Base-by-base conservation (phyloP, 2,797 vertebrate genomes). In the Oryzias sinensis region DNA sequence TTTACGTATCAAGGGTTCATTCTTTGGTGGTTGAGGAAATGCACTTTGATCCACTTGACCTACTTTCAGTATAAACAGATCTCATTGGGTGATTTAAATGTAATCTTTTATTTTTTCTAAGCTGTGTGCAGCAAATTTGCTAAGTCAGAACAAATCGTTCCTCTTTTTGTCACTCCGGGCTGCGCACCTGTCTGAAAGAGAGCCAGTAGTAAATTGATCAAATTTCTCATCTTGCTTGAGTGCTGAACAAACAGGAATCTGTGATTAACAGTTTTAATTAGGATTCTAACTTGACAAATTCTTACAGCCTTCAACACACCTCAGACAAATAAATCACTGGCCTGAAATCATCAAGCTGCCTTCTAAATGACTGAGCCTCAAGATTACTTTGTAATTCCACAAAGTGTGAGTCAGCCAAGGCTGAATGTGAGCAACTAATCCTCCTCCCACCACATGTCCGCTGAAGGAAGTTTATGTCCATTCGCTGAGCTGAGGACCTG, bases 221-320 rank as follows among this genome's bases (percentile, higher is more conserved):
- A 91, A 93, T 92, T 94, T 94, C 93, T 94, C 93, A 93, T 93
- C 91, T 94, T 91, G 86, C 63, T 80, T 59, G 8, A 92, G 92
- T 93, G 93, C 94, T 95, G 93, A 94, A 92, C 92, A 90, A 87
- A 93, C 92, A 94, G 92, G 90, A 92, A 92, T 89, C 71, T 87
- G 82, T 92, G 93, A 92, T 92, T 92, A 92, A 92, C 89, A 90
- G 90, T 92, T 93, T 94, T 94, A 94, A 95, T 96, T 95, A 94
- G 93, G 94, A 91, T 90, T 91, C 89, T 86, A 90, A 90, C 85
- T 88, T 93, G 91, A 91, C 88, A 90, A 91, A 93, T 90, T 91
- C 88, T 81, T 78, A 87, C 79, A 88, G 89, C 87, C 86, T 86
- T 55, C 88, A 81, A 85, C 82, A 80, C 79, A 77, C 76, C 70